Conservation (phyloP, 2,888 invertebrate genomes). For the Mythimna ferrago region DNA sequence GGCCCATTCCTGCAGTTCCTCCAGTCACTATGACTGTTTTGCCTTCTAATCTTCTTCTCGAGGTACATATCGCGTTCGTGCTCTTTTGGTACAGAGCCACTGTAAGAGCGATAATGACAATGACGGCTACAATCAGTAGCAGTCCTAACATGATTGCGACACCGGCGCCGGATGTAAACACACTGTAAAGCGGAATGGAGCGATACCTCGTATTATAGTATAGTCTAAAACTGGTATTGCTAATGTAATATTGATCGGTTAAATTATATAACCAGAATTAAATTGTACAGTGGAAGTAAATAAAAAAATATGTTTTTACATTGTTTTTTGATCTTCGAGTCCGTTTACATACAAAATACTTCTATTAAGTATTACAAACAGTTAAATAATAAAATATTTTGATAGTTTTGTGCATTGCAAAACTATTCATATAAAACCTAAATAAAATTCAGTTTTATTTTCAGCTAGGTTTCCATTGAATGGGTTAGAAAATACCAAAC, state of each 20-base stretch:
- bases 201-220: neutral
- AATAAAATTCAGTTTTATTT: no score
- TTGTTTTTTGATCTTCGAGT: neutral
- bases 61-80: slow-evolving; percentile 65
- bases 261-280: neutral
- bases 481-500: no score
- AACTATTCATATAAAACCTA: neutral
- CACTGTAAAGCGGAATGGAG: slow-evolving; percentile 13
- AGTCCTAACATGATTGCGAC: slow-evolving; percentile 35
- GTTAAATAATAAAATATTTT: neutral
- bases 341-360: neutral
- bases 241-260: neutral
- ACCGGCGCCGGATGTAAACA: neutral
- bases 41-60: slow-evolving; percentile 59
- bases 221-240: neutral
- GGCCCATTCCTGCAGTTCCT: slow-evolving; percentile 80
- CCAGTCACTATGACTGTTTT: slow-evolving; percentile 74
- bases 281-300: neutral
- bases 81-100: slow-evolving; percentile 55
- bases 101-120: slow-evolving; percentile 42
- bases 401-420: neutral
- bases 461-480: no score
- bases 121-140: slow-evolving; percentile 34
- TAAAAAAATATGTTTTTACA: neutral
- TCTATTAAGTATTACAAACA: neutral